Evolutionary conservation across 1,140 invertebrate genomes (phyloP).

Genomic region (Drosophila ogumai): DNA sequence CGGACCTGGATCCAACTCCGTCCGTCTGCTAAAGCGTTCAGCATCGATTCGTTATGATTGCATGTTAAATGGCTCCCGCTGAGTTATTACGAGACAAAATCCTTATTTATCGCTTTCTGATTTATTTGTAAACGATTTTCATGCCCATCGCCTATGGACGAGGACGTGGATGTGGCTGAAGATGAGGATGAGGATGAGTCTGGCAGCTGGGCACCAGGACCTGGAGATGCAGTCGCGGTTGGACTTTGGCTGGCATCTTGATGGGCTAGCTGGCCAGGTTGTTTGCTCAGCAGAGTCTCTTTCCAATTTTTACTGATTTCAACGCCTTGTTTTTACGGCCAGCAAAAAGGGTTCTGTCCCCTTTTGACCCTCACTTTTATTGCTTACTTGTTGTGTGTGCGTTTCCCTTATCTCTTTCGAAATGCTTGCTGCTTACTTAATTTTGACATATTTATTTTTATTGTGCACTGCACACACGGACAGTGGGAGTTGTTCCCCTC

Average conservation of each 20-base stretch:
- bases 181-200: slow-evolving; percentile 6
- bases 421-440: slow-evolving; percentile 71
- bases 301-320: slow-evolving; percentile 69
- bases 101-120: slow-evolving; percentile 85
- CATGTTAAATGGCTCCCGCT: slow-evolving; percentile 85
- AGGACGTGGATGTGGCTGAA: slow-evolving; percentile 18
- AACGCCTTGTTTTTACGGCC: slow-evolving; percentile 71
- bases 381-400: slow-evolving; percentile 33
- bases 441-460: slow-evolving; percentile 80
- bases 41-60: slow-evolving; percentile 85
- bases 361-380: slow-evolving; percentile 8
- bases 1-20: slow-evolving; percentile 23
- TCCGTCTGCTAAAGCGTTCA: slow-evolving; percentile 75
- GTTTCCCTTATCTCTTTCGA: slow-evolving; percentile 43
- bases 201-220: slow-evolving; percentile 8
- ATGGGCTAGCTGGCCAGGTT: slow-evolving; percentile 50
- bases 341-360: slow-evolving; percentile 21
- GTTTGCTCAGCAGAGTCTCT: slow-evolving; percentile 53
- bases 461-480: slow-evolving; percentile 35
- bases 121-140: slow-evolving; percentile 85
- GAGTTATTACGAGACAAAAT: slow-evolving; percentile 85
- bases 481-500: slow-evolving; percentile 9
- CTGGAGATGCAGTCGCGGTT: slow-evolving; percentile 25
- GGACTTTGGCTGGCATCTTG: slow-evolving; percentile 54
- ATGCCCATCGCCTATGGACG: slow-evolving; percentile 55